phyloP scores from a whole-genome alignment of 1,140 invertebrate species.

The Centruroides sculpturatus region DNA sequence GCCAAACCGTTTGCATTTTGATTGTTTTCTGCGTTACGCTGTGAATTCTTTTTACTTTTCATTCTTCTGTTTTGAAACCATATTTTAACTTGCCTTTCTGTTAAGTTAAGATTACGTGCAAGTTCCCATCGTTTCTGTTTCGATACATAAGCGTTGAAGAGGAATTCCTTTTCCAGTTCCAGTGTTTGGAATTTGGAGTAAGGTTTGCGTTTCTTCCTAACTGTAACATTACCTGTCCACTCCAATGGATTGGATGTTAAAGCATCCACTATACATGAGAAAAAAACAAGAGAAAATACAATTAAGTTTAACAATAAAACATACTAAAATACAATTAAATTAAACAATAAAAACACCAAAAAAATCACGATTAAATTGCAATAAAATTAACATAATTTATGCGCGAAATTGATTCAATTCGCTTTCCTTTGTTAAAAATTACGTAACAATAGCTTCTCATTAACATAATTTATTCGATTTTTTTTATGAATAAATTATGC shows the following conservation, averaged over 20 bases:
- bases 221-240: constrained; percentile 70
- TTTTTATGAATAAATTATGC: too few species aligned
- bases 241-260: constrained; percentile 57
- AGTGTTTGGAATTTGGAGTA: constrained; percentile 93
- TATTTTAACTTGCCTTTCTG: constrained; percentile 86
- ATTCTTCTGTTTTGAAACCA: constrained; percentile 97
- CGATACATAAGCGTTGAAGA: constrained; percentile 89
- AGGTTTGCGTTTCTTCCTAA: constrained; percentile 91
- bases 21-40: constrained; percentile 50
- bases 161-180: constrained; percentile 93
- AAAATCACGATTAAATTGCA: too few species aligned
- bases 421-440: too few species aligned
- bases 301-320: too few species aligned
- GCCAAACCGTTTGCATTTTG: constrained; percentile 53
- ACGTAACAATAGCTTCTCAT: too few species aligned
- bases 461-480: too few species aligned
- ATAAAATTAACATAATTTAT: too few species aligned
- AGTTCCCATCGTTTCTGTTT: constrained; percentile 96
- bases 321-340: too few species aligned
- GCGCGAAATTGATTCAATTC: too few species aligned
- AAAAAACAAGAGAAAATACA: too few species aligned
- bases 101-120: constrained; percentile 78
- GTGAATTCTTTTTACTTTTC: constrained; percentile 97
- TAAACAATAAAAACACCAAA: too few species aligned
- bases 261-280: too few species aligned